Percentiles rank a stretch among this genome's conserved stretches.
Evolutionary conservation across 2,888 invertebrate genomes (phyloP).

Genomic region (Opisthograptis luteolata): DNA sequence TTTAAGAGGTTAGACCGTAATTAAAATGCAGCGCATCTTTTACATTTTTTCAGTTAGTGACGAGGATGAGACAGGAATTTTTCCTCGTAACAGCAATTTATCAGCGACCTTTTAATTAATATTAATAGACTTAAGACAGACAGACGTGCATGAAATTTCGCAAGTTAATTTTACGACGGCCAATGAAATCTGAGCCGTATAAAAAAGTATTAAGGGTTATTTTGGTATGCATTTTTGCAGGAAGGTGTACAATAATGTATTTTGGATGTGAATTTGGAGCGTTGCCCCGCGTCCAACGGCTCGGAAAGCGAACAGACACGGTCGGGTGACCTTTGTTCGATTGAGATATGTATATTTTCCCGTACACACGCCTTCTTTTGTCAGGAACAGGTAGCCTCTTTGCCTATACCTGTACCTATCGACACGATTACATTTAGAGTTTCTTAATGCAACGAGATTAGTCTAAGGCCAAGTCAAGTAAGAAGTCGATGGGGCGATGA

Average conservation of each 20-base stretch:
- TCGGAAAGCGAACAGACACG: slow-evolving; percentile 23
- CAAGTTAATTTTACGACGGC: background rate
- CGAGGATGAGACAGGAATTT: too few species aligned
- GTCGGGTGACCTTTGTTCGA: slow-evolving; percentile 24
- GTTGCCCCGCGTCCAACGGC: slow-evolving; percentile 20
- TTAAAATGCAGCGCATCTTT: too few species aligned
- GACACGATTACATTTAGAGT: too few species aligned
- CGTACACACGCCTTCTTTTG: background rate
- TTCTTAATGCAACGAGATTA: too few species aligned
- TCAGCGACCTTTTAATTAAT: too few species aligned
- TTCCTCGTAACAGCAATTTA: too few species aligned
- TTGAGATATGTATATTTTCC: slow-evolving; percentile 2
- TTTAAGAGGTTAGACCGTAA: too few species aligned
- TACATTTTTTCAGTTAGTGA: too few species aligned
- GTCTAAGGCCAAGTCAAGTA: too few species aligned
- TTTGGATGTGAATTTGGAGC: slow-evolving; percentile 26
- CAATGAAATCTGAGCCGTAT: background rate
- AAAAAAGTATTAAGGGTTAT: background rate
- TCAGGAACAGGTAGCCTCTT: background rate
- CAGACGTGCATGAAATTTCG: background rate
- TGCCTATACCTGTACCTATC: background rate
- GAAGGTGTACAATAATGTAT: slow-evolving; percentile 18
- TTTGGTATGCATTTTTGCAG: background rate
- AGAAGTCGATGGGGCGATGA: too few species aligned
- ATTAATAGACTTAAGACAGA: slow-evolving; percentile 5